Evolutionary conservation across 2,888 invertebrate species (phyloP).

Genomic region (Oscheius sp.): DNA sequence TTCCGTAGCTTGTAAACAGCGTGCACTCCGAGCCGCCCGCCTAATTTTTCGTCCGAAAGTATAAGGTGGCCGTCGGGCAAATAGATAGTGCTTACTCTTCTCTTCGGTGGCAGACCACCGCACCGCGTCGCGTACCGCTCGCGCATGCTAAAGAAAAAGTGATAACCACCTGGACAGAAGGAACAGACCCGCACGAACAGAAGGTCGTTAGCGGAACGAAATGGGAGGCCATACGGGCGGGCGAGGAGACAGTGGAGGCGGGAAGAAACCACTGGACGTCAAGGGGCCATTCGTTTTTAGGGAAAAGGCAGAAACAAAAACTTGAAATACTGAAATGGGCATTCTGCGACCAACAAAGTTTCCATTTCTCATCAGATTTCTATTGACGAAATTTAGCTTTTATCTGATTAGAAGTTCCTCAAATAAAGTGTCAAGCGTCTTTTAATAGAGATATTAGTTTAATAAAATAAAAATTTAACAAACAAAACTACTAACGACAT

Average conservation of each 20-base stretch:
- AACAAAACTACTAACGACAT: background rate
- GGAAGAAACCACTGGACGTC: background rate
- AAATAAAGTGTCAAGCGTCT: no score
- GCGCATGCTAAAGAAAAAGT: slow-evolving; percentile 23
- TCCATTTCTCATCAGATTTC: background rate
- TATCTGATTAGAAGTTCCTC: no score
- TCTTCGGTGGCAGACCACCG: slow-evolving; percentile 18
- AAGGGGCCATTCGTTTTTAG: background rate
- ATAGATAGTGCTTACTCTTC: slow-evolving; percentile 31
- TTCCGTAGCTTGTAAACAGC: background rate
- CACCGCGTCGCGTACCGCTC: slow-evolving; percentile 24
- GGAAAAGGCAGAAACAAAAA: background rate
- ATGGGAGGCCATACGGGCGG: slow-evolving; percentile 5
- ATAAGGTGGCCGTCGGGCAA: slow-evolving; percentile 28
- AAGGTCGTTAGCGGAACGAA: slow-evolving; percentile 21
- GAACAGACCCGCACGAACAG: slow-evolving; percentile 1
- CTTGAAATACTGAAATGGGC: background rate
- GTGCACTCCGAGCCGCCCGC: slow-evolving; percentile 1
- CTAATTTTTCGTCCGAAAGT: slow-evolving; percentile 16
- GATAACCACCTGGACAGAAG: slow-evolving; percentile 22
- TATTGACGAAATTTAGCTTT: no score
- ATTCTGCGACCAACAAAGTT: background rate
- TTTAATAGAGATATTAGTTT: no score
- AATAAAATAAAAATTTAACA: slow-evolving; percentile 5
- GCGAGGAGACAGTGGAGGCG: background rate